Conservation (phyloP, 1,140 invertebrate genomes). For the Magallana angulata region DNA sequence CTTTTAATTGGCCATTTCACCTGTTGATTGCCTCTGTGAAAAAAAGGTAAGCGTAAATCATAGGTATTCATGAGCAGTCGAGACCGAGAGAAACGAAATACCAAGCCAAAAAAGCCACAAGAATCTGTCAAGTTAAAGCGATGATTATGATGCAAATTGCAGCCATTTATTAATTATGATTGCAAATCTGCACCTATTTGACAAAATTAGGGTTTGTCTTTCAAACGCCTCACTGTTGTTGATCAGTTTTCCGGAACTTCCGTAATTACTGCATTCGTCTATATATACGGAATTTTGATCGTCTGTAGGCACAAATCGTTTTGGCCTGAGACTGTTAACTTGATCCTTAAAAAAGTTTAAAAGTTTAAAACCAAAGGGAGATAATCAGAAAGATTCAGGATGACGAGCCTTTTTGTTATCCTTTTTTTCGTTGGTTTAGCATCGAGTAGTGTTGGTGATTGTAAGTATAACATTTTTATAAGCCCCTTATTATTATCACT, state of each 20-base stretch:
- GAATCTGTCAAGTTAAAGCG: not conserved
- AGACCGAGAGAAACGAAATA: not conserved
- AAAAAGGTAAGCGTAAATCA: not conserved
- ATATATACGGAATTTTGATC: not conserved
- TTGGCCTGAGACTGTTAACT: not conserved
- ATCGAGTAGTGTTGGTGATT: not conserved
- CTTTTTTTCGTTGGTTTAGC: not conserved
- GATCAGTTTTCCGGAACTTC: not conserved
- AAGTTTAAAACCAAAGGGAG: too few species aligned
- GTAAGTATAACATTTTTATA: not conserved
- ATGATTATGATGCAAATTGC: constrained; percentile 7
- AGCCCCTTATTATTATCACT: too few species aligned
- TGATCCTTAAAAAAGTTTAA: not conserved
- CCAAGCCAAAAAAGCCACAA: not conserved
- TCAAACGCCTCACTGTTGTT: not conserved
- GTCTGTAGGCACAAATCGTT: not conserved
- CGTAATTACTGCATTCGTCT: not conserved
- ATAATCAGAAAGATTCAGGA: too few species aligned
- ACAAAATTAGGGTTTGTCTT: not conserved
- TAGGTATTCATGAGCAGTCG: not conserved
- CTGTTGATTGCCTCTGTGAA: not conserved
- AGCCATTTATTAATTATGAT: not conserved
- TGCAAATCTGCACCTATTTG: constrained; percentile 15
- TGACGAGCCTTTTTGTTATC: not conserved
- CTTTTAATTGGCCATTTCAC: too few species aligned